Evolutionary conservation across 2,797 vertebrate genomes (phyloP), one percentile per base, ranked within the genome.

Genomic region (Gobionotothen gibberifrons): DNA sequence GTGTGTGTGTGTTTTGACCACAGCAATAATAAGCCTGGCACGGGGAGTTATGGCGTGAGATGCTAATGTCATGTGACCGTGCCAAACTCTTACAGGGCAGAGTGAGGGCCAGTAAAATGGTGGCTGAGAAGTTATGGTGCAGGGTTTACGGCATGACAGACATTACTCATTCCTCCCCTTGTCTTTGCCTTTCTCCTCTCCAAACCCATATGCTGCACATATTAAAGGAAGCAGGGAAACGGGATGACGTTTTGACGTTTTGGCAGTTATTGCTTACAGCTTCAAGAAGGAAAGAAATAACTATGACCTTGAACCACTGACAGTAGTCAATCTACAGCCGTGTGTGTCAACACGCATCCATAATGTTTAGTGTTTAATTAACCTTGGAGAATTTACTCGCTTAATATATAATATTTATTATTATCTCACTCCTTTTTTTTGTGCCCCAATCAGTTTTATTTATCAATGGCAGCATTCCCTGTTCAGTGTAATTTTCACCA

Each of bases 161-260:
- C 85, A 78, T 87, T 74, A 86, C 80, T 91, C 77, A 79, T 78
- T 83, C 77, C 80, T 71, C 61, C 79, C 74, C 22, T 63, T 77
- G 59, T 46, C 59, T 64, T 65, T 19, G 11, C 63, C 22, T 68
- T 54, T 55, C 52, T 65, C 15, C 22, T 57, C 58, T 39, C 60
- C 49, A 16, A 36, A 65, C 13, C 19, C 65, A 59, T 17, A 32
- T 21, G 61, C 59, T 69, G 26, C 42, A 5, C 70, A 42, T 43
- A 70, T 68, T 63, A 76, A 21, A 71, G 63, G 29, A 61, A 63
- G 54, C 54, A 55, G 56, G 40, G 51, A 55, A 83, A 59, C 29
- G 4, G n/a, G 9, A 36, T 59, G 56, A 69, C 43, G 0, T 56
- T 62, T 56, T 59, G 56, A 69, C 43, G 0, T 56, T 62, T 56